phyloP scores from a whole-genome alignment of 2,113 vertebrate genomes.

The Mellivora capensis region DNA sequence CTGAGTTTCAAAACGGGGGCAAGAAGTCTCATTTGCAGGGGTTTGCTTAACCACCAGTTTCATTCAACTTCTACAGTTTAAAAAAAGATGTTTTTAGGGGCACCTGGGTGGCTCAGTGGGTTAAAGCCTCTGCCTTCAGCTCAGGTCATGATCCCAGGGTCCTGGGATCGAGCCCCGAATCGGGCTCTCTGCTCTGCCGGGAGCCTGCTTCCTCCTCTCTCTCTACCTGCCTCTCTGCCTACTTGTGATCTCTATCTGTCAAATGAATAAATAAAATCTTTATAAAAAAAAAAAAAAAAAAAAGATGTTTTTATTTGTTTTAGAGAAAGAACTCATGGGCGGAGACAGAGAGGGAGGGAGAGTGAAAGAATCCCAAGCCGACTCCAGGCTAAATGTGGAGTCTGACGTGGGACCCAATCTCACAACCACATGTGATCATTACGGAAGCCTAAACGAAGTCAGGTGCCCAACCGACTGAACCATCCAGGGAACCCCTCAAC shows the following conservation, averaged over 20 bases:
- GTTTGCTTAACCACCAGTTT: neutral
- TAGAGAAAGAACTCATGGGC: neutral
- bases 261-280: no score
- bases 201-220: no score
- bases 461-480: neutral
- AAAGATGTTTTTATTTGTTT: neutral
- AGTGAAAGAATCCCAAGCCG: neutral
- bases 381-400: neutral
- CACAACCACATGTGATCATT: neutral
- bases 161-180: no score
- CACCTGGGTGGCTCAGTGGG: no score
- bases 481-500: neutral
- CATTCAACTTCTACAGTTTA: neutral
- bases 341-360: neutral
- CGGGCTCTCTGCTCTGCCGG: no score
- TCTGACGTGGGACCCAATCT: neutral
- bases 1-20: neutral
- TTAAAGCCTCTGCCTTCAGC: no score
- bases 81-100: neutral
- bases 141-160: no score
- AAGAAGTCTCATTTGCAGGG: neutral
- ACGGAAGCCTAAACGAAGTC: neutral
- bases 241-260: no score
- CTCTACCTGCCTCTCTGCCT: no score
- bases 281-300: accelerated